Conservation (phyloP, 2,113 vertebrate species). For the Semnornis frantzii region DNA sequence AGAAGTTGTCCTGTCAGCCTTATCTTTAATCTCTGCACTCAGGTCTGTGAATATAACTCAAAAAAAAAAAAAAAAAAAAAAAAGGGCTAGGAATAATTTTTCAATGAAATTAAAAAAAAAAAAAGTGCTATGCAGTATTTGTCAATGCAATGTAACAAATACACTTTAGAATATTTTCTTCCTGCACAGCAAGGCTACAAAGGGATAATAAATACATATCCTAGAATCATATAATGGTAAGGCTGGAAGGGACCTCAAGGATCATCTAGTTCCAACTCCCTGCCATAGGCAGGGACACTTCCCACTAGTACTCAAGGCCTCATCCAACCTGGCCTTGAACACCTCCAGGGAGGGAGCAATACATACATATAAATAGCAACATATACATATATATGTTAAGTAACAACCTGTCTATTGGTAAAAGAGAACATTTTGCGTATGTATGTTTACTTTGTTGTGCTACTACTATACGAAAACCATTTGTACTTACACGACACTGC, state of each 20-base stretch:
- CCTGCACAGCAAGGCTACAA: constrained; percentile 39
- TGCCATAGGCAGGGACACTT: no score
- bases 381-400: not conserved
- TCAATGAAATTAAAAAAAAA: no score
- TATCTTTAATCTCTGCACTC: constrained; percentile 74
- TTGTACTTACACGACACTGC: not conserved
- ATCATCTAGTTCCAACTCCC: no score
- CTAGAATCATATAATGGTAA: no score
- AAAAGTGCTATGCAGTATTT: constrained; percentile 67
- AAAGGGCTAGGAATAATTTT: no score
- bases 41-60: constrained; percentile 63
- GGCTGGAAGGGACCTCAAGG: no score
- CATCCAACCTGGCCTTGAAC: no score
- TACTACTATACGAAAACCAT: not conserved
- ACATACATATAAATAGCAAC: no score
- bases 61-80: no score
- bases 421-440: not conserved
- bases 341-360: no score
- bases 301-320: no score
- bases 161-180: constrained; percentile 67
- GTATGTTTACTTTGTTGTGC: constrained; percentile 5
- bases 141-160: constrained; percentile 74
- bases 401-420: not conserved
- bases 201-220: constrained; percentile 50
- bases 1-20: constrained; percentile 75